Evolutionary conservation across 1,140 invertebrate species (phyloP).

Genomic region (Harpegnathos saltator): DNA sequence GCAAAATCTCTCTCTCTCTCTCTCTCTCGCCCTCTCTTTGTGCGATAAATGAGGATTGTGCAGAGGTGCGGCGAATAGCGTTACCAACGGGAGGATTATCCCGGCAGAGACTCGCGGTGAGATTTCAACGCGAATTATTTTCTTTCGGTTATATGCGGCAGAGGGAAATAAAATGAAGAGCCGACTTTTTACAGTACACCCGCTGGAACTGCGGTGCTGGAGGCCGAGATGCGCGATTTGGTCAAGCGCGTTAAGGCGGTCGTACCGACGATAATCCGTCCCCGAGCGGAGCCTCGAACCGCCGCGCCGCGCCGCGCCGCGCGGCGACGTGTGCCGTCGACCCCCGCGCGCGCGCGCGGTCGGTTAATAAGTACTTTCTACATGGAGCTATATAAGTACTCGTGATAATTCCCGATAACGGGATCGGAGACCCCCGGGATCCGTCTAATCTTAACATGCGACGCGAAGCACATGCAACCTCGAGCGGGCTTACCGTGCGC

Average conservation of each 20-base stretch:
- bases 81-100: conserved; percentile 46
- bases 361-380: background rate
- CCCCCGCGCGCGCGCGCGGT: no score
- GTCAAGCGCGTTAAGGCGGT: no score
- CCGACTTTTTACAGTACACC: no score
- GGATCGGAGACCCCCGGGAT: background rate
- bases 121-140: conserved; percentile 49
- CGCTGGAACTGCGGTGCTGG: no score
- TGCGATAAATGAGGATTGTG: conserved; percentile 38
- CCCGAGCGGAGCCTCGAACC: no score
- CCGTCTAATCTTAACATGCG: conserved; percentile 22
- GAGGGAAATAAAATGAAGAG: conserved; percentile 21
- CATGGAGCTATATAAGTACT: background rate
- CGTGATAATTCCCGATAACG: background rate
- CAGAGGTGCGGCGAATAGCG: conserved; percentile 7
- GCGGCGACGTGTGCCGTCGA: no score
- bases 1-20: background rate
- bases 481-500: conserved; percentile 28
- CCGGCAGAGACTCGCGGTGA: conserved; percentile 33
- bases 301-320: no score
- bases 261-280: no score
- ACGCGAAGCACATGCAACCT: conserved; percentile 1
- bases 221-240: no score
- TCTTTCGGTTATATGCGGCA: conserved; percentile 16
- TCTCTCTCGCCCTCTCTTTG: background rate